A percentile compares a stretch with the other conserved stretches of the same genome.
These are phyloP conservation scores for Sciurus vulgaris DNA, from an alignment of 2,797 vertebrate species.

Conservation along the genomic window DNA sequence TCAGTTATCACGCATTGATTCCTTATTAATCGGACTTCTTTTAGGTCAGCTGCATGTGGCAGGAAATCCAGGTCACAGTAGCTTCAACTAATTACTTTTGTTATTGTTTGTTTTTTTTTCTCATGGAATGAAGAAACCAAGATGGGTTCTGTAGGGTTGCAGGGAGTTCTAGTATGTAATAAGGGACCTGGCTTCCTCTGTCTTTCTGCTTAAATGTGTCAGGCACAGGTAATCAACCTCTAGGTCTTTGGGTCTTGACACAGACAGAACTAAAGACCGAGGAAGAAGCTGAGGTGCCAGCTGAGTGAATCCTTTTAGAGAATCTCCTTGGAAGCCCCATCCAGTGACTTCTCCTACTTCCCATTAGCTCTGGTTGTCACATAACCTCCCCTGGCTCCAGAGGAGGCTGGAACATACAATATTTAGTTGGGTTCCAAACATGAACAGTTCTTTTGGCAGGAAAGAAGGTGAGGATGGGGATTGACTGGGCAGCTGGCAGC, in stretches of 20 bases:
- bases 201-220: neutral
- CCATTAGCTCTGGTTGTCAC: neutral
- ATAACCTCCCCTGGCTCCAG: neutral
- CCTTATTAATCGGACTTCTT: constrained; percentile 21
- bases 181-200: neutral
- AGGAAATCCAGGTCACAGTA: neutral
- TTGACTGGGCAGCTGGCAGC: neutral
- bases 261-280: constrained; percentile 2
- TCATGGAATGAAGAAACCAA: neutral
- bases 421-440: constrained; percentile 3
- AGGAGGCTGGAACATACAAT: neutral
- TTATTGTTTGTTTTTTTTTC: neutral
- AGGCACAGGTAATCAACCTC: neutral
- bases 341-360: neutral
- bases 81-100: neutral
- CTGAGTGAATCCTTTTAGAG: neutral
- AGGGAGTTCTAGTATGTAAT: neutral
- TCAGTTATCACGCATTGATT: neutral
- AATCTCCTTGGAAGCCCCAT: neutral
- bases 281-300: neutral
- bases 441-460: constrained; percentile 23
- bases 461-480: neutral
- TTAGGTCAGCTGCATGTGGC: neutral
- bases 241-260: neutral
- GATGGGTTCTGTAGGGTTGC: neutral